Evolutionary conservation across 1,140 invertebrate species (phyloP), one percentile per base, ranked within the genome.

Genomic region (Formica exsecta): DNA sequence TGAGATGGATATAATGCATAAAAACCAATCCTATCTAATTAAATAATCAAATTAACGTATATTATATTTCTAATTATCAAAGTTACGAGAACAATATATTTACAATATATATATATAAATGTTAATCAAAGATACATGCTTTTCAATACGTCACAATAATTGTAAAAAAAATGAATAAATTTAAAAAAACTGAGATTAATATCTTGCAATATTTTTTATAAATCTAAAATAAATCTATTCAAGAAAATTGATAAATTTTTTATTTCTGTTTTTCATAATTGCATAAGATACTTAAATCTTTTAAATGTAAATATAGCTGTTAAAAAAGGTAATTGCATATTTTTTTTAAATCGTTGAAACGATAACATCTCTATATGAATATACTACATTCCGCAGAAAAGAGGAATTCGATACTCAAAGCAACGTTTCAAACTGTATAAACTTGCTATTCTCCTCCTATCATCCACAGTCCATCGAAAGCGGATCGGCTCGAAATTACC

Each of bases 401-500:
- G 22, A 25, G 57, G 25, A 44, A 83, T 59, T 44, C 54, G 68
- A 83, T 70, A 61, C 54, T 61, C 41, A 83, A 74, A 61, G 79
- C 79, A 54, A 83, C 68, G 79, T 83, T 83, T 74, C 38, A 83
- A 83, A 83, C 57, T 83, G 41, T 83, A 83, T 62, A 83, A 83
- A 74, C 79, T 83, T 38, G 11, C 79, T 44, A 83, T 83, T 83
- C 79, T 83, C 41, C 54, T 44, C 44, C 68, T 61, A 83, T 83
- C 79, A 83, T 74, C n/a, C n/a, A 48, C 68, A 54, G 29, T 83
- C 38, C 68, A 83, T 83, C 74, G 62, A 62, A 76, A 81, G 81
- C 79, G 86, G 54, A 36, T 89, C 79, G 74, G 25, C 16, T 25
- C 32, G 83, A 89, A 86, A 89, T 89, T 89, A 74, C 70, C 84